A percentile compares a stretch with the other conserved stretches of the same genome.
Conservation (phyloP, 2,888 invertebrate species). For the Machimus rusticus region DNA sequence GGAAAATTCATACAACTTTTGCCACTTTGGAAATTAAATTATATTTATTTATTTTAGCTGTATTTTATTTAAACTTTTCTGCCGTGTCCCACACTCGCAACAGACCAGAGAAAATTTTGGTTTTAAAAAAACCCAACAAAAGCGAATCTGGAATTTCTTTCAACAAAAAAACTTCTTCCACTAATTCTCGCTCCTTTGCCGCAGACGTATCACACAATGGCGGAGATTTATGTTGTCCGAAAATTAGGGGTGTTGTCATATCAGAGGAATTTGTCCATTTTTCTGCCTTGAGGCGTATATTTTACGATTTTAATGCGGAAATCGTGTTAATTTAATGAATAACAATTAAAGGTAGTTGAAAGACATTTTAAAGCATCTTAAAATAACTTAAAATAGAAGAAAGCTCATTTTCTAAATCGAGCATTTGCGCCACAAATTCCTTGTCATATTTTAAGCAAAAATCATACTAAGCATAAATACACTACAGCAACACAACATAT, state of each 20-base stretch:
- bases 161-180: constrained; percentile 32
- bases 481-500: not conserved
- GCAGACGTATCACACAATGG: constrained; percentile 50
- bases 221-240: constrained; percentile 39
- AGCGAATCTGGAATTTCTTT: constrained; percentile 31
- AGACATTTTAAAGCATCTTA: not conserved
- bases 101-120: not conserved
- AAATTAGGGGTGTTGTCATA: not conserved
- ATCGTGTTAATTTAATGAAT: not conserved
- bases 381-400: not conserved
- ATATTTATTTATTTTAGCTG: not conserved
- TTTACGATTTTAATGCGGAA: not conserved
- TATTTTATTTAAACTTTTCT: not conserved
- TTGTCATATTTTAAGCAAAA: not conserved
- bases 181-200: constrained; percentile 47
- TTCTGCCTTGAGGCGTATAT: not conserved
- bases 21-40: not conserved
- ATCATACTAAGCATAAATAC: not conserved
- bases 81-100: constrained; percentile 21
- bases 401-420: not conserved
- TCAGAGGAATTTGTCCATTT: not conserved
- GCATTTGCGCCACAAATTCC: not conserved
- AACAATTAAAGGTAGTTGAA: not conserved
- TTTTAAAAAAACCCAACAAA: constrained; percentile 37
- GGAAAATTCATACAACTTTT: not conserved